Base-by-base conservation (phyloP, 2,113 vertebrate genomes). In the Delphinus delphis region DNA sequence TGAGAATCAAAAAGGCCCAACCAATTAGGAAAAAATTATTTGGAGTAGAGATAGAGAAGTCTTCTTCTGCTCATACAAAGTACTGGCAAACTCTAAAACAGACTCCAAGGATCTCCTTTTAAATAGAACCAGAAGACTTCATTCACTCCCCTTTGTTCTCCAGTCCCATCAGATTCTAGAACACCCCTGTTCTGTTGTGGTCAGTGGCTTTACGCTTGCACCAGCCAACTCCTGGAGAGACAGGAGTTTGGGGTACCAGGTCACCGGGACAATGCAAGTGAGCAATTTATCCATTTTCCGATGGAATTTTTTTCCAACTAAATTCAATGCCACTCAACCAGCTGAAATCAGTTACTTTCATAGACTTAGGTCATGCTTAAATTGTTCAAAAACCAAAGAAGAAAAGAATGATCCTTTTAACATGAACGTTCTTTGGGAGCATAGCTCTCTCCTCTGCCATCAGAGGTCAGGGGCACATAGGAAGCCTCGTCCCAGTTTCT, bases 181-280 rank as follows among this genome's bases (percentile, higher is more conserved):
- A 26, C 2, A 1, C 10, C 18, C 28, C 53, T 0, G 1, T 6
- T 85, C 60, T 10, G 4, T 9, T 8, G 6, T 3, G n/a, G 41
- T 53, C 80, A 63, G 13, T 9, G 68, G 55, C 63, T 86, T 79
- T 23, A 8, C 6, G 8, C 23, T 31, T 36, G 25, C 20, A 50
- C 41, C n/a, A 20, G 81, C 17, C 67, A 85, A 33, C 23, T 47
- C 77, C 47, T 68, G 2, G 26, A 47, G 44, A 41, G 36, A 47
- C 1, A 6, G 53, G n/a, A 55, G 18, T n/a, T 55, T 55, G 50
- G 38, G 87, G 21, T 17, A 33, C 73, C 25, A 50, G 47, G 17
- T 73, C 31, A 74, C 50, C 2, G 23, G 73, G 44, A 38, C 12
- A 36, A 10, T 8, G 2, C 8, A 26, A 63, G 15, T 8, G 8